Conservation (phyloP, 2,113 vertebrate species). For the Xenopus borealis region DNA sequence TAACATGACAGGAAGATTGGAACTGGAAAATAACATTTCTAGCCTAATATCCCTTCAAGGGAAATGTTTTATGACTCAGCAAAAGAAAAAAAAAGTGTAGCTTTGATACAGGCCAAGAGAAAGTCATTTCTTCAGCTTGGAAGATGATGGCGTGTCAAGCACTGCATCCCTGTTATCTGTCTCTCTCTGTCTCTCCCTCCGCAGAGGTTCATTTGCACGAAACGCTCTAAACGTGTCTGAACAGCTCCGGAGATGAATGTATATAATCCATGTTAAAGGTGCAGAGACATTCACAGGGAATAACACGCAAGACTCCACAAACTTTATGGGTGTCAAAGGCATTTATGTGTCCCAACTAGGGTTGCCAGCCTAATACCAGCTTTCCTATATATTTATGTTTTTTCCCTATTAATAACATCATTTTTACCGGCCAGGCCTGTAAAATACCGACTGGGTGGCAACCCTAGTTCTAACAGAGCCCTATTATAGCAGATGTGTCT, state of each 20-base stretch:
- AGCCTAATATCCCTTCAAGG: not conserved
- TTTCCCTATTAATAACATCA: too few species aligned
- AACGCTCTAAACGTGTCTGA: not conserved
- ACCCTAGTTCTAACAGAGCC: too few species aligned
- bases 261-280: not conserved
- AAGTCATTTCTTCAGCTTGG: not conserved
- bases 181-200: not conserved
- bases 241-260: not conserved
- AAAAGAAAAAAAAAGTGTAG: not conserved
- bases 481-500: too few species aligned
- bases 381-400: too few species aligned
- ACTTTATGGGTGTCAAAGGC: too few species aligned
- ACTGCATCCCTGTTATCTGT: not conserved
- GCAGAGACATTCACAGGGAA: not conserved
- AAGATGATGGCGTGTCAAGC: constrained; percentile 1
- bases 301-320: not conserved
- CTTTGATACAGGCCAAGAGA: not conserved
- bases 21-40: not conserved
- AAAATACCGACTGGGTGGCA: too few species aligned
- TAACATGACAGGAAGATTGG: not conserved
- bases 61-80: not conserved
- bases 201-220: not conserved
- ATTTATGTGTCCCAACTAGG: too few species aligned
- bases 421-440: too few species aligned
- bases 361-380: too few species aligned